A percentile compares a stretch with the other conserved stretches of the same genome.
Evolutionary conservation across 2,113 vertebrate species (phyloP).

Genomic region (Conger conger): DNA sequence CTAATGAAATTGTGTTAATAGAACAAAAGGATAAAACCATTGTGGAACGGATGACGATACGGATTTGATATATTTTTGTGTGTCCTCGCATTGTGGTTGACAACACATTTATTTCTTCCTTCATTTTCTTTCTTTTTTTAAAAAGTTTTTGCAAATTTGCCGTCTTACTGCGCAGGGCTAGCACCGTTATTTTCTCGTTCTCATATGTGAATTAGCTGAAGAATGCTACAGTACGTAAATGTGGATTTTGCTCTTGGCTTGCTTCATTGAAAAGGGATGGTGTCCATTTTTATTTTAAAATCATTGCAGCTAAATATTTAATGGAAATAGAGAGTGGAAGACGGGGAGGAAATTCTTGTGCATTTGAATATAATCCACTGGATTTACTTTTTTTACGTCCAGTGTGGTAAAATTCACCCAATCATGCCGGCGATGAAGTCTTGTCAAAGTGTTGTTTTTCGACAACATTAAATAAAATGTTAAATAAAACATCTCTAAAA

Average conservation of each 20-base stretch:
- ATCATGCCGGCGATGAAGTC: constrained; percentile 38
- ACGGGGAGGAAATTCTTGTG: constrained; percentile 17
- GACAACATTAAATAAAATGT: constrained; percentile 29
- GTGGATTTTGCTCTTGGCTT: constrained; percentile 80
- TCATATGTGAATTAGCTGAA: constrained; percentile 89
- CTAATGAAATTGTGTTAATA: constrained; percentile 84
- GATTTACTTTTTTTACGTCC: constrained; percentile 42
- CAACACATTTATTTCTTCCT: constrained; percentile 41
- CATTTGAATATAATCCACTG: constrained; percentile 34
- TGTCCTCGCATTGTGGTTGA: constrained; percentile 59
- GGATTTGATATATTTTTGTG: constrained; percentile 59
- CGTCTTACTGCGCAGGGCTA: constrained; percentile 47
- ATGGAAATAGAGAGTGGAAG: constrained; percentile 30
- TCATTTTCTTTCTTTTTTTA: constrained; percentile 32
- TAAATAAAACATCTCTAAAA: not conserved
- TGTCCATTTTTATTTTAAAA: constrained; percentile 45
- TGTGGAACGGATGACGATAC: constrained; percentile 77
- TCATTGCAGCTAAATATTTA: constrained; percentile 58
- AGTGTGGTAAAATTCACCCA: not conserved
- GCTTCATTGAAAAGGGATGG: constrained; percentile 53
- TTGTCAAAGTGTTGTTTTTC: constrained; percentile 39
- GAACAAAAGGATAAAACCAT: constrained; percentile 67
- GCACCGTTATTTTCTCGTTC: constrained; percentile 63
- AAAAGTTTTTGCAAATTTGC: constrained; percentile 49
- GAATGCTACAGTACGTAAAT: constrained; percentile 90